These are phyloP conservation scores for Columba livia DNA, from an alignment of 2,113 vertebrate species.

Conservation along the genomic window DNA sequence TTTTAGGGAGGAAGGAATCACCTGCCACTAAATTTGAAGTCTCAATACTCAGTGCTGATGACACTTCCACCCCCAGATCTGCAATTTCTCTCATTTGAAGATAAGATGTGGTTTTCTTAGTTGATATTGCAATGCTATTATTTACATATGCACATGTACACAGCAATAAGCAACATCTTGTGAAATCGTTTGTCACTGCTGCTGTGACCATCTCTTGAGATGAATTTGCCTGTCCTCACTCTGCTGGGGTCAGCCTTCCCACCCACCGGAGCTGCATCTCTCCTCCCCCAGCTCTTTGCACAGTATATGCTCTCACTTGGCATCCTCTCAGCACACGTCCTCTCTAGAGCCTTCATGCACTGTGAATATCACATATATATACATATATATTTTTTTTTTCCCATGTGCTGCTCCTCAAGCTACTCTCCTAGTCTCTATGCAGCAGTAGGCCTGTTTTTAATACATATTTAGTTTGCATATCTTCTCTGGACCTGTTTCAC, in stretches of 20 bases:
- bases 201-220: background rate
- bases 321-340: background rate
- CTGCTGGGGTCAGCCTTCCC: background rate
- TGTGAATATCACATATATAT: background rate
- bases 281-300: background rate
- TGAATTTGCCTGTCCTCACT: background rate
- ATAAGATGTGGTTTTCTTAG: background rate
- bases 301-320: background rate
- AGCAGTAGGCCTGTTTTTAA: background rate
- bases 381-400: too few species aligned
- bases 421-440: background rate
- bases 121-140: background rate
- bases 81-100: background rate
- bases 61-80: conserved; percentile 11
- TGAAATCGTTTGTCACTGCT: background rate
- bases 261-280: background rate
- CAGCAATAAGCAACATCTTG: background rate
- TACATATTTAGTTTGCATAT: background rate
- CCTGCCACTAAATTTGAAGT: background rate
- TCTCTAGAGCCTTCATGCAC: background rate
- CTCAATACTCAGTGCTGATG: background rate
- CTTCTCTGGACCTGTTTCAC: background rate
- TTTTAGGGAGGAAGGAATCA: background rate
- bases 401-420: background rate
- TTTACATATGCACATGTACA: background rate